These are phyloP conservation scores for Cordylochernes scorpioides DNA, from an alignment of 2,888 invertebrate species.

Conservation along the genomic window DNA sequence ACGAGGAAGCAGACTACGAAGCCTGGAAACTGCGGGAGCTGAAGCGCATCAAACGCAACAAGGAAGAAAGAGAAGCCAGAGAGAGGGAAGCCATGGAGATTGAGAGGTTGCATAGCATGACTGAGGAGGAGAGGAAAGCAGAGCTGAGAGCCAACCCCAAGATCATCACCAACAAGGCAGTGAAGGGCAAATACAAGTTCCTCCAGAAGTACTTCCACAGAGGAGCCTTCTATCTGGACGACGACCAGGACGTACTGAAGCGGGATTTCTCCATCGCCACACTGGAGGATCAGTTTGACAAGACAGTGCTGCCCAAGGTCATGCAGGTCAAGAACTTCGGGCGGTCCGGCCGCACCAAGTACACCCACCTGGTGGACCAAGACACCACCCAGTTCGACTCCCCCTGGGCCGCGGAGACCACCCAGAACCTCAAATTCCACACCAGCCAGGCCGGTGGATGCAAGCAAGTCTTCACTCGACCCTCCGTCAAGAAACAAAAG, in stretches of 20 bases:
- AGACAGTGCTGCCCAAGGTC: constrained; percentile 90
- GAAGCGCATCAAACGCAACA: constrained; percentile 77
- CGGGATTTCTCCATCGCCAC: constrained; percentile 86
- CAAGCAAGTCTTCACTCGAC: constrained; percentile 71
- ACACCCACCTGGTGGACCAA: constrained; percentile 94
- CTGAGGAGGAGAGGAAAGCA: constrained; percentile 77
- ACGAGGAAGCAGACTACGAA: constrained; percentile 86
- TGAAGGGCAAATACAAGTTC: constrained; percentile 96
- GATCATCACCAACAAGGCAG: constrained; percentile 65
- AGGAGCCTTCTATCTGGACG: constrained; percentile 79
- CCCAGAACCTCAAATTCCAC: constrained; percentile 60
- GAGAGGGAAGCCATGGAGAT: constrained; percentile 67
- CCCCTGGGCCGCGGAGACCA: constrained; percentile 78
- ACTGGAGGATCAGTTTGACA: constrained; percentile 95
- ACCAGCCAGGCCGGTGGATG: constrained; percentile 68
- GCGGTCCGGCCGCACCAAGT: constrained; percentile 89
- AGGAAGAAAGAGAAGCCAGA: constrained; percentile 74
- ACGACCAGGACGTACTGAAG: constrained; percentile 65
- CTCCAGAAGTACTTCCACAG: constrained; percentile 98
- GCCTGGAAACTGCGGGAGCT: constrained; percentile 91
- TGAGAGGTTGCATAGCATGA: constrained; percentile 68
- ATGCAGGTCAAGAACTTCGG: constrained; percentile 99
- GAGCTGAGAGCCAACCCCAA: constrained; percentile 76
- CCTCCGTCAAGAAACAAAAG: constrained; percentile 35
- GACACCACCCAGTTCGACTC: constrained; percentile 95